A percentile compares a stretch with the other conserved stretches of the same genome.
phyloP scores from a whole-genome alignment of 2,888 invertebrate species.

The Hypomecis atomaria region DNA sequence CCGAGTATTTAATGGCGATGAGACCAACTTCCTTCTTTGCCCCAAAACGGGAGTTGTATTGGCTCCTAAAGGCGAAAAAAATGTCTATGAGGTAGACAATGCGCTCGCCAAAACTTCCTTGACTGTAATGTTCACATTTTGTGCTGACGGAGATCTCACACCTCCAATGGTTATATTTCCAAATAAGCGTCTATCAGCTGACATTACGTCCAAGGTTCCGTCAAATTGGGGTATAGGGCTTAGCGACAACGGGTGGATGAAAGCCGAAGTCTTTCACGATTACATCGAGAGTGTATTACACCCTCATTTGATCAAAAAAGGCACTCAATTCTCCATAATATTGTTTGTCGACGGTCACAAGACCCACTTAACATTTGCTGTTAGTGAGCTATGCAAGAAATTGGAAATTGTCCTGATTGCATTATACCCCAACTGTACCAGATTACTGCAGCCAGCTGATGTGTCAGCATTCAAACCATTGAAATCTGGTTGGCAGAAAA shows the following conservation, averaged over 20 bases:
- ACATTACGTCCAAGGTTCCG: not conserved
- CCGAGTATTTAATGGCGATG: conserved; percentile 7
- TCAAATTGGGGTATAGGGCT: conserved; percentile 4
- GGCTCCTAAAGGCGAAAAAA: not conserved
- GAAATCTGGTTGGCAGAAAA: conserved; percentile 1
- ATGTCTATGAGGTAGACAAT: conserved; percentile 7
- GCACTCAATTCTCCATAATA: not conserved
- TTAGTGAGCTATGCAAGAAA: not conserved
- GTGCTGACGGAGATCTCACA: conserved; percentile 36
- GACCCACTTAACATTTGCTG: not conserved
- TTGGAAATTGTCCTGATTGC: conserved; percentile 4
- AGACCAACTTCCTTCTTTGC: conserved; percentile 4
- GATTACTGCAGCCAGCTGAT: conserved; percentile 3
- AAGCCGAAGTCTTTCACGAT: not conserved
- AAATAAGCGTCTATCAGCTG: not conserved
- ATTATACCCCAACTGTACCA: conserved; percentile 5
- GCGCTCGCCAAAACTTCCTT: conserved; percentile 23
- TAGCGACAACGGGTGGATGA: conserved; percentile 9
- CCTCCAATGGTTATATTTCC: conserved; percentile 43
- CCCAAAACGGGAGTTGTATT: not conserved
- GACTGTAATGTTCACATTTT: conserved; percentile 37
- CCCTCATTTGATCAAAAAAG: not conserved
- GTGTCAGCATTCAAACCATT: conserved; percentile 1
- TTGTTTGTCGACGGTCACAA: conserved; percentile 1
- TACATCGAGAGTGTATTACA: conserved; percentile 6